Conservation (phyloP, 2,113 vertebrate genomes). For the Talpa occidentalis region DNA sequence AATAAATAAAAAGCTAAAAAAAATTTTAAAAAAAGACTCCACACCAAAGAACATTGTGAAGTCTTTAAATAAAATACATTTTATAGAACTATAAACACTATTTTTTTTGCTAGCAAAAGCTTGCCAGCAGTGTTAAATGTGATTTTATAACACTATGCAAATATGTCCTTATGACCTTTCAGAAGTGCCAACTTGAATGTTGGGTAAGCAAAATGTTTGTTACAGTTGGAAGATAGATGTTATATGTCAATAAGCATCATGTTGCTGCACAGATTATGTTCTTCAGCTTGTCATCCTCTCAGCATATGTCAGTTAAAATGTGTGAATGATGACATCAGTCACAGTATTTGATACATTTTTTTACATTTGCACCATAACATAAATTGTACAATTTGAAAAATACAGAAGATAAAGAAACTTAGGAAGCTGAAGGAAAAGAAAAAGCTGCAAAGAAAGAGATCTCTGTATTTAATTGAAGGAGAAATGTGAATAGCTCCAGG, state of each 20-base stretch:
- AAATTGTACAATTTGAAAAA: slow-evolving; percentile 2
- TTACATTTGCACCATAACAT: not conserved
- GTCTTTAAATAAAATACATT: not conserved
- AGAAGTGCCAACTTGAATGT: not conserved
- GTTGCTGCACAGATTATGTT: not conserved
- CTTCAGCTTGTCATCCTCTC: slow-evolving; percentile 25
- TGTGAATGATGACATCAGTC: slow-evolving; percentile 28
- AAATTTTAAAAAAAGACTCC: too few relatives aligned
- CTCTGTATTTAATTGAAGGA: not conserved
- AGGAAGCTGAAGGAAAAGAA: not conserved
- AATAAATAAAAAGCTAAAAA: too few relatives aligned
- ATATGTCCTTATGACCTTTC: slow-evolving; percentile 11
- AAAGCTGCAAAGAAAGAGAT: not conserved
- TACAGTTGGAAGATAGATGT: slow-evolving; percentile 16
- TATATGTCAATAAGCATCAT: slow-evolving; percentile 8
- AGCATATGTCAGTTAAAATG: slow-evolving; percentile 58
- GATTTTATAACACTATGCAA: not conserved
- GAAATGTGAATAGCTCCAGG: not conserved
- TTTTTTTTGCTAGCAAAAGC: not conserved
- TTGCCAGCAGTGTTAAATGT: not conserved
- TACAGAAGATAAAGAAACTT: not conserved
- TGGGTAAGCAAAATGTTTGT: not conserved
- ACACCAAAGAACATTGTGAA: not conserved
- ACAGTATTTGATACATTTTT: not conserved
- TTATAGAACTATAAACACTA: not conserved